Evolutionary conservation across 2,797 vertebrate genomes (phyloP), one percentile per base, ranked within the genome.

Genomic region (Sebastes taczanowskii): DNA sequence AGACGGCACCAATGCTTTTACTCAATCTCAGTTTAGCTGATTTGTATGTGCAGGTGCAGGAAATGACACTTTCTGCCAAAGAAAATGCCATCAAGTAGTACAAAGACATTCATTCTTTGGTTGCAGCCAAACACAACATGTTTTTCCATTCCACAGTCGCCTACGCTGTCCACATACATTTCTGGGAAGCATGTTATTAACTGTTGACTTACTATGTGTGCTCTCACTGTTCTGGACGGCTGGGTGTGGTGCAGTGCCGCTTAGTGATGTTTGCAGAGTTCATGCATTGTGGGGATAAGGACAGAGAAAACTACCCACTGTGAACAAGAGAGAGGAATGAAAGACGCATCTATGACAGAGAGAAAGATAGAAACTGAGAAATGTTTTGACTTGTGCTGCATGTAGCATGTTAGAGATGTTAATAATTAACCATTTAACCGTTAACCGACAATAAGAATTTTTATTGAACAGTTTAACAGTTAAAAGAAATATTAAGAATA

Each of bases 181-280:
- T 76, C 71, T 58, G 10, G 52, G 42, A 63, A 65, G 23, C 0
- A 1, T 13, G 6, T 25, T 34, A 49, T 69, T 67, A 72, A 67
- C 56, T 75, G 70, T 63, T 78, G 74, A 61, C 63, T 66, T 13
- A 58, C 7, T n/a, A 1, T 66, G 80, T 66, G 53, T 79, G 60
- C 35, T n/a, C 34, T 70, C 53, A 8, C n/a, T 58, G 62, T 11
- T 55, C 20, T 42, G 34, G 60, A 38, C 18, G 7, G 4, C 27
- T n/a, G n/a, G 49, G 76, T 49, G 61, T 60, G 56, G 59, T 42
- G 14, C 11, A 2, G 13, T 20, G 35, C n/a, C 6, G 14, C 13
- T 25, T 6, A 27, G 59, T 59, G 63, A 76, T 77, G 30, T 83
- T 83, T 81, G 74, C 61, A 64, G 53, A 66, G 71, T 60, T 86